Evolutionary conservation across 2,797 vertebrate genomes (phyloP).

Genomic region (Sebastolobus alascanus): DNA sequence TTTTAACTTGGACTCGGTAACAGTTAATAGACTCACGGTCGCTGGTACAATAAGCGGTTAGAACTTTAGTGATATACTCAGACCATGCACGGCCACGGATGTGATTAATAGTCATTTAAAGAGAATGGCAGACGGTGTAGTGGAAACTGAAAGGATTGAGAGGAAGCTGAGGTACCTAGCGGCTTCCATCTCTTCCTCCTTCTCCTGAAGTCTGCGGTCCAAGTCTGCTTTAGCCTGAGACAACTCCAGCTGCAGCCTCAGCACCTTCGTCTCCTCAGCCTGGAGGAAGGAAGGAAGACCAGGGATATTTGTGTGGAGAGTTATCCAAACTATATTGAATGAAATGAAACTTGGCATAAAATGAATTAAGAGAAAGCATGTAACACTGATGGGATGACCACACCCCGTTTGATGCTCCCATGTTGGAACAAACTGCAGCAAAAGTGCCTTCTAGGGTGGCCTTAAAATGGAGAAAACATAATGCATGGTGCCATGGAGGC

Average conservation of each 20-base stretch:
- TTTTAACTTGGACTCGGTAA: not conserved
- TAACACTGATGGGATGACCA: no score
- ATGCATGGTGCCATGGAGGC: not conserved
- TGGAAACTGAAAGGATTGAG: not conserved
- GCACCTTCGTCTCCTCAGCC: constrained; percentile 88
- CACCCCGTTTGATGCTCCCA: no score
- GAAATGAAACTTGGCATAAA: not conserved
- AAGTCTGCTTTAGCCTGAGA: constrained; percentile 86
- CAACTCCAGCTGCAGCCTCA: constrained; percentile 87
- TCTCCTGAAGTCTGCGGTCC: constrained; percentile 87
- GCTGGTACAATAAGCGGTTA: not conserved
- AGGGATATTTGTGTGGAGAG: not conserved
- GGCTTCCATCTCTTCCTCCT: constrained; percentile 87
- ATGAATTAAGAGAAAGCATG: not conserved
- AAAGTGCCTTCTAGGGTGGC: not conserved
- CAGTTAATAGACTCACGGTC: not conserved
- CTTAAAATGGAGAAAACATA: not conserved
- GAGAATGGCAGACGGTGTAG: not conserved
- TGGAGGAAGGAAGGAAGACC: constrained; percentile 35
- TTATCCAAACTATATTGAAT: not conserved
- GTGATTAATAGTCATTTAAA: not conserved
- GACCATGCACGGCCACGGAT: not conserved
- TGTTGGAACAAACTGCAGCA: no score
- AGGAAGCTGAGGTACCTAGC: constrained; percentile 70
- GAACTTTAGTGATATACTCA: not conserved